These are phyloP conservation scores for Garrulus glandarius DNA, from an alignment of 2,797 vertebrate genomes.

Conservation along the genomic window DNA sequence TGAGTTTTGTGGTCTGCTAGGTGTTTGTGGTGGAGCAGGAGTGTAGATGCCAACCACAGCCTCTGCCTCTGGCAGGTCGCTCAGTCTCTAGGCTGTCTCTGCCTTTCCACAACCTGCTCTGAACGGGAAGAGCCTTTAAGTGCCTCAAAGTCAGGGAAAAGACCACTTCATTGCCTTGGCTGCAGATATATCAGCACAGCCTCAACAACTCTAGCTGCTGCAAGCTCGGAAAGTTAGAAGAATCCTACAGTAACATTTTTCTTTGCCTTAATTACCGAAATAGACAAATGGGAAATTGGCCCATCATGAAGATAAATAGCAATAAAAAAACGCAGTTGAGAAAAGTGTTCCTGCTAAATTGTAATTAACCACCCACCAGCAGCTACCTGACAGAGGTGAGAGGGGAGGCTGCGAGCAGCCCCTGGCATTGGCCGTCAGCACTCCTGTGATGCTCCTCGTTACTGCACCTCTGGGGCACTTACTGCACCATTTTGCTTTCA, in stretches of 20 bases:
- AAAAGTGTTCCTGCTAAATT: constrained; percentile 69
- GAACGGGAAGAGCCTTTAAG: background rate
- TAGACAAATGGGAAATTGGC: constrained; percentile 71
- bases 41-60: background rate
- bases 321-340: constrained; percentile 57
- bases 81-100: background rate
- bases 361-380: constrained; percentile 73
- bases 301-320: constrained; percentile 75
- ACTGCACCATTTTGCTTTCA: constrained; percentile 65
- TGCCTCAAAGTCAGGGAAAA: background rate
- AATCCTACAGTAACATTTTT: constrained; percentile 66
- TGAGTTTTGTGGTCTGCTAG: background rate
- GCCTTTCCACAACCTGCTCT: accelerated
- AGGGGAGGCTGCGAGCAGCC: constrained; percentile 53
- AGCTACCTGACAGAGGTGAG: constrained; percentile 71
- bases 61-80: background rate
- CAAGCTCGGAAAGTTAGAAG: background rate
- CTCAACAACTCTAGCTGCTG: background rate
- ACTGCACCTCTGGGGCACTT: constrained; percentile 55
- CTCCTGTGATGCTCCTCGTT: constrained; percentile 49
- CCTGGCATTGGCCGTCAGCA: background rate
- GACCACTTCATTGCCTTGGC: background rate
- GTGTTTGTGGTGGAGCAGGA: background rate
- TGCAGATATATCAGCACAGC: background rate
- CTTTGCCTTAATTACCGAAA: constrained; percentile 71